A percentile compares a stretch with the other conserved stretches of the same genome.
These are phyloP conservation scores for Hylia prasina DNA, from an alignment of 2,113 vertebrate species.

Conservation along the genomic window DNA sequence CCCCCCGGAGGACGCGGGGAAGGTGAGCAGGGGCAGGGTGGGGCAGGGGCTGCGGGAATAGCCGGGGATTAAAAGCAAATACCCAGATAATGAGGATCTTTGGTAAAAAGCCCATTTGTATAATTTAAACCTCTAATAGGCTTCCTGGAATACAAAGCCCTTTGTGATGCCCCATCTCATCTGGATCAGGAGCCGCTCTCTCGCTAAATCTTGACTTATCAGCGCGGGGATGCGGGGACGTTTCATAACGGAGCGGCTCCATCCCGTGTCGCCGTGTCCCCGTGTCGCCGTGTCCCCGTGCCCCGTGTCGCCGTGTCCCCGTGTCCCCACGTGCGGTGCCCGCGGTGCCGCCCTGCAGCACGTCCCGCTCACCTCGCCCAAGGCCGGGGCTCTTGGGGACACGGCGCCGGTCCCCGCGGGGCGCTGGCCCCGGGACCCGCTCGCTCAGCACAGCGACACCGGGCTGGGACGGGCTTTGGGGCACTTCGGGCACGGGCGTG, in stretches of 20 bases:
- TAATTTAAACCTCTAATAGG: constrained; percentile 61
- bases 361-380: neutral
- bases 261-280: neutral
- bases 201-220: neutral
- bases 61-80: constrained; percentile 50
- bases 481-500: fast-evolving
- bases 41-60: neutral
- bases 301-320: neutral
- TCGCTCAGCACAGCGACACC: fast-evolving
- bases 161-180: constrained; percentile 54
- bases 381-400: too few species aligned
- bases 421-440: neutral
- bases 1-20: neutral
- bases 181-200: neutral
- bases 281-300: neutral
- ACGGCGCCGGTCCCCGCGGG: too few species aligned
- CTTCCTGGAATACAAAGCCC: constrained; percentile 65
- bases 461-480: fast-evolving
- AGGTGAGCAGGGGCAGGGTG: neutral
- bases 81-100: constrained; percentile 60
- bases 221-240: neutral
- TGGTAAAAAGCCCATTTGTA: constrained; percentile 57
- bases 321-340: neutral
- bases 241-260: neutral
- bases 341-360: neutral